A percentile compares a stretch with the other conserved stretches of the same genome.
phyloP scores from a whole-genome alignment of 2,797 vertebrate genomes.

The Synaphobranchus kaupii region DNA sequence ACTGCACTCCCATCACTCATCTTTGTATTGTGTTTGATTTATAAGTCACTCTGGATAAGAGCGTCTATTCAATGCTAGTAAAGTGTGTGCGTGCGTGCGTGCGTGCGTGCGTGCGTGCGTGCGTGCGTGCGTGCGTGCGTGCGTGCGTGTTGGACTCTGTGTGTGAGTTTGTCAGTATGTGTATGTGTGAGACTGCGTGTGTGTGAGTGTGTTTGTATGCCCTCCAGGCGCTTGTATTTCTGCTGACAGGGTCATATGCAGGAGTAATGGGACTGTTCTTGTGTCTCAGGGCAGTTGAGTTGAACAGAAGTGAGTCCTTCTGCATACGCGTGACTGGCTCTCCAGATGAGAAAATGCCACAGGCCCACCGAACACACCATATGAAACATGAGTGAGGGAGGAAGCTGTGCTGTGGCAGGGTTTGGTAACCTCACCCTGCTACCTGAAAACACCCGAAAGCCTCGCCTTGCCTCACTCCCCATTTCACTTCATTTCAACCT shows the following conservation, averaged over 20 bases:
- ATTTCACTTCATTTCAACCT: neutral
- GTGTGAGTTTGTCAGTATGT: neutral
- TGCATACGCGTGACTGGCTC: conserved; percentile 57
- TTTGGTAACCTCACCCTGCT: neutral
- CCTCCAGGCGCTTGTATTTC: conserved; percentile 55
- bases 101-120: no score
- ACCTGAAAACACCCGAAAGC: neutral
- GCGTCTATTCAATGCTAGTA: no score
- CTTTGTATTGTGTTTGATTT: no score
- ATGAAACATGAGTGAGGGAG: conserved; percentile 53
- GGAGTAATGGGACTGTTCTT: conserved; percentile 67
- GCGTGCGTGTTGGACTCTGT: neutral
- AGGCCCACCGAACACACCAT: conserved; percentile 63
- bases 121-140: neutral
- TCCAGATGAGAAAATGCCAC: conserved; percentile 70
- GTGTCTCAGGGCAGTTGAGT: conserved; percentile 59
- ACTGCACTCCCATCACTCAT: no score
- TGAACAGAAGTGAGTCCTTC: conserved; percentile 34
- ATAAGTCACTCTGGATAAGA: no score
- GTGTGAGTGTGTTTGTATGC: conserved; percentile 44
- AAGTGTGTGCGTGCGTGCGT: neutral
- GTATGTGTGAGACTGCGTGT: neutral
- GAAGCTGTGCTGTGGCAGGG: neutral
- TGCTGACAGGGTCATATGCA: conserved; percentile 73
- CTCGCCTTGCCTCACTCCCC: neutral